Base-by-base conservation (phyloP, 2,888 invertebrate genomes). In the Trichogramma evanescens region DNA sequence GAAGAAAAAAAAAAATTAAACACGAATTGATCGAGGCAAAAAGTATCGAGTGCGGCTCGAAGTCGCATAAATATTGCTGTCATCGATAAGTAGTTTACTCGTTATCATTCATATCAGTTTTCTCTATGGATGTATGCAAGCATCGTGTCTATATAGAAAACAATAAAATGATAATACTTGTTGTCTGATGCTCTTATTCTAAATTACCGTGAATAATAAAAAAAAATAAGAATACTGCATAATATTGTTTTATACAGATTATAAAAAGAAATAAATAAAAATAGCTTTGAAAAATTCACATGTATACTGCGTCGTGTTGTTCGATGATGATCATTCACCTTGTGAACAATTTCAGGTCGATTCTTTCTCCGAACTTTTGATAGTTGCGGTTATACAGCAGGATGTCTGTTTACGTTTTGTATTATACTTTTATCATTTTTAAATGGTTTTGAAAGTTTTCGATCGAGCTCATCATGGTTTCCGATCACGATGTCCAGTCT, bases 191-290 rank as follows among this genome's bases (percentile, higher is more conserved):
- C 40, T 53, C 40, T 43, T 52, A 10, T 61, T 53, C 13, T 45
- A 40, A 48, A 49, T 56, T 48, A 50, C 56, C 56, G 13, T 60
- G 56, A 48, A n/a, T 56, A 60, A 56, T 51, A 6, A 51, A 50
- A 13, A 13, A 26, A 26, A 26, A 2, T 26, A 26, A 26, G 26
- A 26, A 26, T 26, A 49, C 38, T 50, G 8, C 52, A 54, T 48
- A 26, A 26, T 26, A 57, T 50, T 13, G 38, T 57, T 61, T 61
- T 61, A 61, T 61, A 61, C 45, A 26, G 26, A 26, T 26, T 26
- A 26, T 26, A 26, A 26, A 26, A 26, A 26, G 26, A 26, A 26
- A 26, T 26, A 26, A 26, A 26, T 26, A 26, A 26, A 26, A 26
- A 26, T 26, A 26, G 26, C 26, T 26, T 26, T 26, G 26, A 26